phyloP scores from a whole-genome alignment of 2,888 invertebrate species.

The Leucania comma region DNA sequence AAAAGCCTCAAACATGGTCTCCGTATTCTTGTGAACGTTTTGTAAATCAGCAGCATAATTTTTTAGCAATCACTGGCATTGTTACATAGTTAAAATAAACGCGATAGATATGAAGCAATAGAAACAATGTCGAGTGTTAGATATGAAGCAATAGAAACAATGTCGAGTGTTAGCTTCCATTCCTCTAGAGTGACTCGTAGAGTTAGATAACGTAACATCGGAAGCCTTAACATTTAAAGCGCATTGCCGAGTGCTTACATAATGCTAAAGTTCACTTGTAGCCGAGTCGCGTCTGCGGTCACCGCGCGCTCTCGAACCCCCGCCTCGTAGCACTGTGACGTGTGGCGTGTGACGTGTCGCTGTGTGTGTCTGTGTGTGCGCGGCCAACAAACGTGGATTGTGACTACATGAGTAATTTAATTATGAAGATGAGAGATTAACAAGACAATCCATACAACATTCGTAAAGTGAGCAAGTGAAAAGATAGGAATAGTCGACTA shows the following conservation, averaged over 20 bases:
- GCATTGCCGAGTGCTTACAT: constrained; percentile 20
- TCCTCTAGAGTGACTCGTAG: not conserved
- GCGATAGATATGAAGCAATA: not conserved
- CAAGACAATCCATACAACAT: too few species aligned
- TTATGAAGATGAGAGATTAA: too few species aligned
- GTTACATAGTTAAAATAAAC: not conserved
- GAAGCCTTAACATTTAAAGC: constrained; percentile 14
- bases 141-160: not conserved
- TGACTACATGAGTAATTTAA: too few species aligned
- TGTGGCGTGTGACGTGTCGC: too few species aligned
- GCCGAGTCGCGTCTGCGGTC: not conserved
- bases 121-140: not conserved
- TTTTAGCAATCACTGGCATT: not conserved
- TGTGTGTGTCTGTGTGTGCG: too few species aligned
- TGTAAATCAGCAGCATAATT: too few species aligned
- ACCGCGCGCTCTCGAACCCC: not conserved
- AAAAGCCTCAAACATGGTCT: not conserved
- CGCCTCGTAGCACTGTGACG: not conserved
- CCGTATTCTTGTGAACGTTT: not conserved
- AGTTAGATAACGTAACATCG: constrained; percentile 1
- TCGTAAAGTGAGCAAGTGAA: too few species aligned
- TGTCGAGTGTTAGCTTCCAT: not conserved
- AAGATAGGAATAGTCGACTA: too few species aligned
- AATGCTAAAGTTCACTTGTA: constrained; percentile 28
- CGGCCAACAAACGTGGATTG: too few species aligned